A percentile compares a stretch with the other conserved stretches of the same genome.
Evolutionary conservation across 2,113 vertebrate genomes (phyloP).

Genomic region (Corythoichthys intestinalis): DNA sequence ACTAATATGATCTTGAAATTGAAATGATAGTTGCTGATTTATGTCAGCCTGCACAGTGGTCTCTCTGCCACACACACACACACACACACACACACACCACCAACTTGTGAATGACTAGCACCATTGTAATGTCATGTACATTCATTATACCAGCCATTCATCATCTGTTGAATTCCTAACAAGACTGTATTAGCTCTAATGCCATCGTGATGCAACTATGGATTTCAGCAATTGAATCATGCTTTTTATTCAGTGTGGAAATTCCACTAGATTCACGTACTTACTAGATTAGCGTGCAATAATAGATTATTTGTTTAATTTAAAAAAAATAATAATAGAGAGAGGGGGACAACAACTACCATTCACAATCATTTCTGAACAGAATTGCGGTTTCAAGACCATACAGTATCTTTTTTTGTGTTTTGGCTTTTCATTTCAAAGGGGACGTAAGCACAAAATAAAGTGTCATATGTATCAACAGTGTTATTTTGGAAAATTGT

Average conservation of each 20-base stretch:
- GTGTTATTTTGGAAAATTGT: constrained; percentile 8
- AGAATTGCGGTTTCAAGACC: not conserved
- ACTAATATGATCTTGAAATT: constrained; percentile 99
- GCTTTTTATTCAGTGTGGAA: not conserved
- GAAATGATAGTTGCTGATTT: constrained; percentile 93
- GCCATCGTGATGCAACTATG: not conserved
- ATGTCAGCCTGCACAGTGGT: constrained; percentile 45
- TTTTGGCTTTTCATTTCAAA: not conserved
- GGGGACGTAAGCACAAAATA: not conserved
- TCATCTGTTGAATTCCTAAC: not conserved
- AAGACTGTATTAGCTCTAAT: not conserved
- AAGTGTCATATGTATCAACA: not conserved
- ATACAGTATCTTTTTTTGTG: not conserved
- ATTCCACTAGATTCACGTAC: not conserved
- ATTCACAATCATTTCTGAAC: not conserved
- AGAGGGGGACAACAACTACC: not conserved
- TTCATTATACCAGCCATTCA: not conserved
- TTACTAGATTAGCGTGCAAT: not conserved
- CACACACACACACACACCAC: constrained; percentile 33
- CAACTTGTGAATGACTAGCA: not conserved
- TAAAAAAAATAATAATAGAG: not conserved
- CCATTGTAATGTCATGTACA: not conserved
- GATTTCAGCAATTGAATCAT: not conserved
- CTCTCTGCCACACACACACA: constrained; percentile 50
- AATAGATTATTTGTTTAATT: not conserved